Evolutionary conservation across 1,140 invertebrate genomes (phyloP).

Genomic region (Cataglyphis hispanica): DNA sequence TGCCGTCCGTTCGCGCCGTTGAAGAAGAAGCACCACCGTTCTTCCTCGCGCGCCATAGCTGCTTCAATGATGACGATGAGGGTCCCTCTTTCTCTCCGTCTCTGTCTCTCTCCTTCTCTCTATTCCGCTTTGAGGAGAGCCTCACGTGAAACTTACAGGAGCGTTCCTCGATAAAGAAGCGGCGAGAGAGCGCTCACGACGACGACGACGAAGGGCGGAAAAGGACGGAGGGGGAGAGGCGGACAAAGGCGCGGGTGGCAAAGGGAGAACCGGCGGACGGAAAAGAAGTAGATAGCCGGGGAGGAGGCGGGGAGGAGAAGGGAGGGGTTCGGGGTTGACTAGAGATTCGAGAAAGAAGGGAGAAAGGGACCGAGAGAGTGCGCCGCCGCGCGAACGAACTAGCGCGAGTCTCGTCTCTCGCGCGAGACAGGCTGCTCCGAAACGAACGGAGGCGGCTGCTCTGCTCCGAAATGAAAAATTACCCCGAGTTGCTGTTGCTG

Average conservation of each 20-base stretch:
- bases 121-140: not conserved
- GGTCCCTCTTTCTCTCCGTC: too few relatives aligned
- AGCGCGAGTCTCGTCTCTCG: slow-evolving; percentile 16
- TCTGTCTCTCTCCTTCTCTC: too few relatives aligned
- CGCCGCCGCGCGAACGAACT: not conserved
- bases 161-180: slow-evolving; percentile 16
- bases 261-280: not conserved
- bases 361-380: not conserved
- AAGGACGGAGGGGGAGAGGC: slow-evolving; percentile 4
- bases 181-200: not conserved
- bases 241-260: slow-evolving; percentile 24
- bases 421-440: not conserved
- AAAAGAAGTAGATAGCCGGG: not conserved
- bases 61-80: slow-evolving; percentile 19
- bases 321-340: not conserved
- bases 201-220: slow-evolving; percentile 2
- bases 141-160: slow-evolving; percentile 19
- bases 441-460: too few relatives aligned
- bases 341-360: not conserved
- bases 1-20: slow-evolving; percentile 67
- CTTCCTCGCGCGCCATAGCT: slow-evolving; percentile 47
- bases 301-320: too few relatives aligned
- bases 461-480: not conserved
- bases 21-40: slow-evolving; percentile 76
- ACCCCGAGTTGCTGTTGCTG: not conserved